Base-by-base conservation (phyloP, 2,113 vertebrate genomes). In the Leuciscus idus region DNA sequence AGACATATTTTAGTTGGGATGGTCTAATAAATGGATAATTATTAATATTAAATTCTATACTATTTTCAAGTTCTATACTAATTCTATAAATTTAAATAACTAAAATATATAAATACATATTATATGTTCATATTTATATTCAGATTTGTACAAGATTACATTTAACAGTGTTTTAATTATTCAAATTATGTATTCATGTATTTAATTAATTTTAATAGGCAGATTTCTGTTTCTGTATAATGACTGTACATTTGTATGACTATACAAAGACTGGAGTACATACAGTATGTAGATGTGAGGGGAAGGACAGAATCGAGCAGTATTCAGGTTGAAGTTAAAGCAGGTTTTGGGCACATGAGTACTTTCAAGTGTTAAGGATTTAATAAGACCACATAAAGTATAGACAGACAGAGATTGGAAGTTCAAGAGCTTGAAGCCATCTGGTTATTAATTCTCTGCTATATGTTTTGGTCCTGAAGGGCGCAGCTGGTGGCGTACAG, bases 391-490 rank as follows among this genome's bases (percentile, higher is more conserved):
- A 15, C 21, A 23, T 73, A 43, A 72, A n/a, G 72, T 74, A 15
- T 26, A 33, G 13, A 17, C 75, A 55, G 26, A 77, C 3, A 76
- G 11, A 75, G 13, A 43, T n/a, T 28, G 26, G 1, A 30, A 30
- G 11, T 80, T 43, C 4, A 80, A 36, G 77, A 33, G 75, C 75
- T 78, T 78, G 46, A 9, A 77, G 50, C 17, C 19, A 76, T 43
- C 19, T 77, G 59, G 74, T 33, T 30, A 23, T 52, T 43, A 66
- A 13, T n/a, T 59, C n/a, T 83, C 15, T 39, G 6, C 13, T 79
- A 10, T 74, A 10, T 52, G 10, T 57, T 86, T 28, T 62, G 1
- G 1, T 72, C 9, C 30, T 84, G 74, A 83, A 52, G 50, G 30
- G 75, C 19, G 13, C 52, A 30, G 59, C 21, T 68, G n/a, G 43